Conservation (phyloP, 1,140 invertebrate species). For the Probaryconus sp. region DNA sequence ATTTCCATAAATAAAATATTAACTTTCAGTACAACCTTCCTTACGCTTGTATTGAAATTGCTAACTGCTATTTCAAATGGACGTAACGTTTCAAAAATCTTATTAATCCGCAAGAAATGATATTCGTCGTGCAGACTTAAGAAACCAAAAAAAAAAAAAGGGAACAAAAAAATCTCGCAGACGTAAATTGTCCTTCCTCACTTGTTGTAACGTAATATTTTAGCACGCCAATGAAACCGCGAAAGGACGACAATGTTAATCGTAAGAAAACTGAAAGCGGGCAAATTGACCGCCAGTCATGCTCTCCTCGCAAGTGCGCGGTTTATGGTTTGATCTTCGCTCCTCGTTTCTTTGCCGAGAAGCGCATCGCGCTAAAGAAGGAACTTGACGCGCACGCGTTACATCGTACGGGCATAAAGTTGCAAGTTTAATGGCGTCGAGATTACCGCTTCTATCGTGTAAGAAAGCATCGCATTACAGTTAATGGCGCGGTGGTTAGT, state of each 20-base stretch:
- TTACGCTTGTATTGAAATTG: too few species aligned
- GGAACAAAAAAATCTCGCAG: too few species aligned
- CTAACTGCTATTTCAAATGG: too few species aligned
- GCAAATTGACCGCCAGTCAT: slow-evolving; percentile 38
- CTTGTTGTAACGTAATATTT: slow-evolving; percentile 14
- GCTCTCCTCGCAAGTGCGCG: slow-evolving; percentile 32
- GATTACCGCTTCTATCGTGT: slow-evolving; percentile 57
- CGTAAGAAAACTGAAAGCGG: slow-evolving; percentile 14
- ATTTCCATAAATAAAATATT: too few species aligned
- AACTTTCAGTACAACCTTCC: too few species aligned
- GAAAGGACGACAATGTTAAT: slow-evolving; percentile 40
- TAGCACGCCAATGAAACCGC: slow-evolving; percentile 16
- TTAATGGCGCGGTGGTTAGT: slow-evolving; percentile 53
- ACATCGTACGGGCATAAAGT: slow-evolving; percentile 48
- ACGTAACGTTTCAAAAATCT: too few species aligned
- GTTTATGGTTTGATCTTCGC: slow-evolving; percentile 40
- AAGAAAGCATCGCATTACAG: slow-evolving; percentile 60
- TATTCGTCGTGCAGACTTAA: too few species aligned
- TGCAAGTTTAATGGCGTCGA: slow-evolving; percentile 56
- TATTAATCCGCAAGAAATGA: too few species aligned
- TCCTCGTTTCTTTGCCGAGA: slow-evolving; percentile 7
- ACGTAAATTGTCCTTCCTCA: too few species aligned
- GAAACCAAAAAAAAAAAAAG: too few species aligned
- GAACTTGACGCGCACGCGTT: slow-evolving; percentile 48
- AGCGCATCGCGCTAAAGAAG: slow-evolving; percentile 34